Evolutionary conservation across 1,140 invertebrate species (phyloP), one percentile per base, ranked within the genome.

Genomic region (Neodiprion pinetum): DNA sequence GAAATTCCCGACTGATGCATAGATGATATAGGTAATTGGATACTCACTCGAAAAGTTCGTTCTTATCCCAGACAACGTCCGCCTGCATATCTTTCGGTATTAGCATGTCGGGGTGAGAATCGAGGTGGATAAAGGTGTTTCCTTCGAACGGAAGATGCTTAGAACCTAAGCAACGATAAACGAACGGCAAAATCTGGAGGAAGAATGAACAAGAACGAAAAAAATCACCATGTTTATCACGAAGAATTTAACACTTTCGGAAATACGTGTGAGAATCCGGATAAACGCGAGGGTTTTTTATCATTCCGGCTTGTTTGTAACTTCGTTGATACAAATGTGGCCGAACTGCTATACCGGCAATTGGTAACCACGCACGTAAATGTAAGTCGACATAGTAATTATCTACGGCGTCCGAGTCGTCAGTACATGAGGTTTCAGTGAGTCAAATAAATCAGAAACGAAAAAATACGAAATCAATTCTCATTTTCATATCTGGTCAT

Each of bases 21-120:
- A 40, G 28, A 40, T 5, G 28, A 61, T 23, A 69, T 21, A 69
- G 11, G 17, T 21, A 69, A 69, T 69, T 40, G 28, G 40, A 23
- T 17, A 69, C 67, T 69, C 40, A 84, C 80, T 85, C 84, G 72
- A 90, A 91, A 14, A 95, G 82, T 72, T 89, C 75, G 47, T 92
- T 77, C 83, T 93, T 93, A 9, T 93, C 85, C 82, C 88, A 93
- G 0, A 96, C 93, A 5, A 86, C 90, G 74, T 93, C 92, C n/a
- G 94, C 92, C 65, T 88, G 87, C 90, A 96, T 91, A 74, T 91
- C 88, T 78, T 92, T 91, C n/a, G 96, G 94, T 78, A 97, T 91
- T 7, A 96, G 90, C 89, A 98, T 91, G 82, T 98, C 96, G 5
- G 96, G 96, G 90, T 98, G 96, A 0, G 96, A 96, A 86, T 98